Conservation (phyloP, 2,888 invertebrate species). For the Volucella inflata region DNA sequence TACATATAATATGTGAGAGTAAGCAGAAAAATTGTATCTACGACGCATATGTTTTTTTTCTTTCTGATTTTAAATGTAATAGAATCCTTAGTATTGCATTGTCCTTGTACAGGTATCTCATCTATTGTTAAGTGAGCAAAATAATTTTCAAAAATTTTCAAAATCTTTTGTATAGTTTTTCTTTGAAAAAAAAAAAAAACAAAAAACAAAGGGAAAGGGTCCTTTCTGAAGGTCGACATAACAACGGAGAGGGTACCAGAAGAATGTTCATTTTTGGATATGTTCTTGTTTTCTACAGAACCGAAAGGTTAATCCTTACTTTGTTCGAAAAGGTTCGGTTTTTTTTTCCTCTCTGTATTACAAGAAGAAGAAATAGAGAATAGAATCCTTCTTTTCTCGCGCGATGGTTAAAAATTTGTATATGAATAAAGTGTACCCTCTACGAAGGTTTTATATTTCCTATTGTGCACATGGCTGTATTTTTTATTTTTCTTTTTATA, state of each 20-base stretch:
- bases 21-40: conserved; percentile 13
- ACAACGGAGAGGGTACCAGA: conserved; percentile 32
- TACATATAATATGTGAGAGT: not conserved
- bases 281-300: conserved; percentile 56
- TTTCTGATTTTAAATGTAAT: conserved; percentile 50
- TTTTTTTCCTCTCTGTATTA: not conserved
- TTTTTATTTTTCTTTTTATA: conserved; percentile 7
- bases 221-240: conserved; percentile 61
- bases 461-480: conserved; percentile 47
- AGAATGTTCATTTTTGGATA: conserved; percentile 71
- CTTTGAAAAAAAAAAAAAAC: conserved; percentile 11
- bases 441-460: conserved; percentile 72
- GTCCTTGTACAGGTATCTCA: conserved; percentile 69
- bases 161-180: conserved; percentile 67
- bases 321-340: conserved; percentile 30
- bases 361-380: conserved; percentile 18
- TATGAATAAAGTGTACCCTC: conserved; percentile 59
- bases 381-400: conserved; percentile 54
- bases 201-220: conserved; percentile 63
- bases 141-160: conserved; percentile 65
- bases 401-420: conserved; percentile 67
- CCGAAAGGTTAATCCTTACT: conserved; percentile 69
- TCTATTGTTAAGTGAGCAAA: conserved; percentile 60
- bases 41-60: conserved; percentile 61
- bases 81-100: conserved; percentile 68